Evolutionary conservation across 1,140 invertebrate genomes (phyloP), one percentile per base, ranked within the genome.

Genomic region (Anagrus nilaparvatae): DNA sequence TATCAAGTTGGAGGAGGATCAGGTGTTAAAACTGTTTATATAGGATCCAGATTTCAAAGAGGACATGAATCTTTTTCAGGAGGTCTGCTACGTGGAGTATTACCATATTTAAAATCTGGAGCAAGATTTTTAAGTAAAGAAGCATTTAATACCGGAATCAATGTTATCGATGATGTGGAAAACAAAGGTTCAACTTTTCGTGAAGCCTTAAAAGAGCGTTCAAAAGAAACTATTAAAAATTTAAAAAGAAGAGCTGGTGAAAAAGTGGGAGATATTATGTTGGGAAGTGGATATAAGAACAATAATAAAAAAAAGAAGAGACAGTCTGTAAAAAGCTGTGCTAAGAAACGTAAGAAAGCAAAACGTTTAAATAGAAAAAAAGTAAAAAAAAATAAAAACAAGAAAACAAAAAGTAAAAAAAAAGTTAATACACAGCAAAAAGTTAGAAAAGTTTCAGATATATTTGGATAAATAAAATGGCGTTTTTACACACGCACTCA

Each of bases 221-320:
- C 31, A 12, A 24, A 30, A 5, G 48, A 54, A 42, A 40, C 53
- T 1, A 30, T 25, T n/a, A 34, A 20, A 3, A 50, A 46, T 44
- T 21, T 55, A 28, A 52, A 51, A 42, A 24, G 48, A 13, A 49
- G 50, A 49, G 51, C 49, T 1, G 29, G 37, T 5, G 42, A 50
- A 10, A 50, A 48, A 41, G 35, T 55, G 16, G 24, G 34, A 5
- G 40, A 27, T 25, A 16, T 51, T 18, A 50, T 52, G 46, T 10
- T 21, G 2, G 52, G 52, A 4, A 40, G 38, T 13, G 47, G 47
- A 19, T 51, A 54, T 54, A 51, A 54, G 32, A 18, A 14, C 21
- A 3, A 0, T 24, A 9, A 17, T 29, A 40, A 3, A 12, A 19
- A 28, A n/a, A 4, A 19, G 23, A 21, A 14, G 16, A 27, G 17